A percentile compares a stretch with the other conserved stretches of the same genome.
Conservation (phyloP, 2,888 invertebrate genomes). For the Dynastes hyllus region DNA sequence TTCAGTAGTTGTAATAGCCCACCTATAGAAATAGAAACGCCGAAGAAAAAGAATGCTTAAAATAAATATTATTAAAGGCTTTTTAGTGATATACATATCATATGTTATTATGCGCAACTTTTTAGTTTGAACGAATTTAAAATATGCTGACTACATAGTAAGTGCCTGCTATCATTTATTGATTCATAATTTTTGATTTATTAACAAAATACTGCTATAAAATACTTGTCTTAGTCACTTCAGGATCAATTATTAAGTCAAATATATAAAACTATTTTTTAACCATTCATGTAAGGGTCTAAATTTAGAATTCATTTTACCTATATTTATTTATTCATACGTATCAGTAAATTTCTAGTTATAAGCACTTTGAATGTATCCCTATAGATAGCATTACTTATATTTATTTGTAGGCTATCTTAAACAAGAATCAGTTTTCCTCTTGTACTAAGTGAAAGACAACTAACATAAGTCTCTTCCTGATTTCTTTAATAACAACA, state of each 20-base stretch:
- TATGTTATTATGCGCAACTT: slow-evolving; percentile 3
- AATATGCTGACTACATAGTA: background rate
- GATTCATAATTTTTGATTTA: slow-evolving; percentile 3
- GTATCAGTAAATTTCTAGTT: slow-evolving; percentile 26
- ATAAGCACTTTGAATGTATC: slow-evolving; percentile 31
- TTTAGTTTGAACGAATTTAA: slow-evolving; percentile 9
- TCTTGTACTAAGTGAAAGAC: background rate
- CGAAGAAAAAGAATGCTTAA: background rate
- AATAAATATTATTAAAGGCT: slow-evolving; percentile 12
- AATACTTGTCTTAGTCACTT: slow-evolving; percentile 3
- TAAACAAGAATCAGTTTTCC: slow-evolving; percentile 2
- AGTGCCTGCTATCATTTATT: slow-evolving; percentile 7
- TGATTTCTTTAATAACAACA: slow-evolving; percentile 18
- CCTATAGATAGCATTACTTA: slow-evolving; percentile 24
- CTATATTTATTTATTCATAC: slow-evolving; percentile 23
- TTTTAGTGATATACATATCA: slow-evolving; percentile 7
- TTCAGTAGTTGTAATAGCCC: slow-evolving; percentile 9
- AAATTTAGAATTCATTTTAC: slow-evolving; percentile 33
- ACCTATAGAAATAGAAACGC: slow-evolving; percentile 20
- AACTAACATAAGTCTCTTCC: slow-evolving; percentile 5
- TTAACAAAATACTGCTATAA: slow-evolving; percentile 32
- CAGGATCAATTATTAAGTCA: slow-evolving; percentile 28
- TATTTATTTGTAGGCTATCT: slow-evolving; percentile 25
- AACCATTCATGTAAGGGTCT: slow-evolving; percentile 26
- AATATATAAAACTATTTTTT: slow-evolving; percentile 24